phyloP scores from a whole-genome alignment of 2,888 invertebrate species.

The Psylliodes chrysocephalus region DNA sequence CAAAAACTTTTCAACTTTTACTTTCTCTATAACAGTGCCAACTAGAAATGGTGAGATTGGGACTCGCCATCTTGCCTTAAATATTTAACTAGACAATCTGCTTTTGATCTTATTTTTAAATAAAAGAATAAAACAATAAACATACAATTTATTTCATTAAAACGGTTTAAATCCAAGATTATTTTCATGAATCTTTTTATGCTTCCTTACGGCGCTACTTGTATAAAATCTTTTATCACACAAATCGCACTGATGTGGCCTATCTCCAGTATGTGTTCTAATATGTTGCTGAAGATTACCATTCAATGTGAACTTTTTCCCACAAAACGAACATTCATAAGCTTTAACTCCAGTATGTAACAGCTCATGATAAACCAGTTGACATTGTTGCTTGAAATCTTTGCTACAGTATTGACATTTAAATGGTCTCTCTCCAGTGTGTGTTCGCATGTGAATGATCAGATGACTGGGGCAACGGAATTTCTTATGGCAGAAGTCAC shows the following conservation, averaged over 20 bases:
- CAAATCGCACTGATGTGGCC: slow-evolving; percentile 9
- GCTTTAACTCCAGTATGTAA: slow-evolving; percentile 13
- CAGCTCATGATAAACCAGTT: slow-evolving; percentile 4
- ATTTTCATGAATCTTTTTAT: slow-evolving; percentile 11
- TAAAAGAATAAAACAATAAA: too few species aligned
- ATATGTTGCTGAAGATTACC: slow-evolving; percentile 13
- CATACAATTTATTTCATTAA: too few species aligned
- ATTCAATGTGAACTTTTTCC: slow-evolving; percentile 9
- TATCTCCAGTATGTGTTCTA: slow-evolving; percentile 20
- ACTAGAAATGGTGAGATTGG: too few species aligned
- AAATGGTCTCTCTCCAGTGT: slow-evolving; percentile 6
- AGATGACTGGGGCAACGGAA: not conserved
- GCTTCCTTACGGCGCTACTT: slow-evolving; percentile 4
- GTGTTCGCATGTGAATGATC: not conserved
- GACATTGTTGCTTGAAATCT: not conserved
- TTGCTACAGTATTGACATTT: slow-evolving; percentile 26
- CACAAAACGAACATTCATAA: slow-evolving; percentile 9
- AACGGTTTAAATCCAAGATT: too few species aligned
- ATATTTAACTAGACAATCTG: too few species aligned
- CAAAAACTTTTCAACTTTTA: too few species aligned
- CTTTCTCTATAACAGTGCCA: too few species aligned
- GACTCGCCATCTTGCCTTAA: too few species aligned
- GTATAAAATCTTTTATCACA: slow-evolving; percentile 10
- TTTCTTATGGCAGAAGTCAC: not conserved
- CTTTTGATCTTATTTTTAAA: too few species aligned